Evolutionary conservation across 1,140 invertebrate species (phyloP), one percentile per base, ranked within the genome.

Genomic region (Drosophila baimaii): DNA sequence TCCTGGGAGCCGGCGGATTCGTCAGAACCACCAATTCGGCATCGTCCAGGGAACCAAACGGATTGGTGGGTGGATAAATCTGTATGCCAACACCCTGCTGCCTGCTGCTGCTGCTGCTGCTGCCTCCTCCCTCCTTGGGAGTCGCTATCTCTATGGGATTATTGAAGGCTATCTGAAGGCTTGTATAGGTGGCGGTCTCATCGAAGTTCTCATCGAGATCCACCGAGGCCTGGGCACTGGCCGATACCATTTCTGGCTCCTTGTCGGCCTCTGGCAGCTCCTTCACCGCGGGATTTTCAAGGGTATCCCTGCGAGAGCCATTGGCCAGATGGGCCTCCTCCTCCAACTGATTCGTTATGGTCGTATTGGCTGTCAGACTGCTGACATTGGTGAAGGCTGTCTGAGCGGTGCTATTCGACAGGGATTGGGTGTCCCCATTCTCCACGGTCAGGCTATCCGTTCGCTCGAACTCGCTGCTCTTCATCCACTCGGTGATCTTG

Each of bases 111-210:
- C n/a, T n/a, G n/a, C n/a, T n/a, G n/a, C n/a, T n/a, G n/a, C n/a
- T n/a, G n/a, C n/a, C n/a, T n/a, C n/a, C n/a, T n/a, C n/a, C n/a
- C 33, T 63, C 51, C 23, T 21, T 68, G 25, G 31, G 65, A 5
- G 68, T n/a, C n/a, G 47, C 71, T 49, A 90, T 90, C 0, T 77
- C 57, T 9, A 96, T 90, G 0, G 96, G 96, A 93, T 97, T 97
- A 90, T 96, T 96, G 93, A 97, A 97, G 0, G 97, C 96, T 83
- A 97, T 93, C 90, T 97, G 96, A 39, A 97, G 92, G 88, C 96
- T 97, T 1, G 95, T 95, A 77, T 97, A 97, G 0, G 95, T 96
- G 47, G 95, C 94, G 52, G 94, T 94, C 76, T 97, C 96, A 79
- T 95, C 94, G 71, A 96, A 95, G 9, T 91, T 91, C 59, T 95